Percentiles rank a stretch among this genome's conserved stretches.
Conservation (phyloP, 2,113 vertebrate species). For the Agapornis roseicollis region DNA sequence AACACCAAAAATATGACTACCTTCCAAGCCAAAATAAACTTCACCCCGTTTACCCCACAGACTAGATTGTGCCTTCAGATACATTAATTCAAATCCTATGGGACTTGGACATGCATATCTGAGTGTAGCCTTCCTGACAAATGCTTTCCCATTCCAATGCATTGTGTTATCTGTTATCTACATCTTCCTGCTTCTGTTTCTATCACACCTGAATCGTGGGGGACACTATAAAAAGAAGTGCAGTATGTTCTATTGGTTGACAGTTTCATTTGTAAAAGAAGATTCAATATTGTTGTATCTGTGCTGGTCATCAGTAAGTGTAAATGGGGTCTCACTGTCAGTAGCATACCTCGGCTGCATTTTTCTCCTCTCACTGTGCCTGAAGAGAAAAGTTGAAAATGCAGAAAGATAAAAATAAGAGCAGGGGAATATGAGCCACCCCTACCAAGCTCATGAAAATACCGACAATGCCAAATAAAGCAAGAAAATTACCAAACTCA, state of each 20-base stretch:
- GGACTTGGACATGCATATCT: background rate
- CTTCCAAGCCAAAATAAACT: background rate
- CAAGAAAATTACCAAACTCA: background rate
- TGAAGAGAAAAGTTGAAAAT: background rate
- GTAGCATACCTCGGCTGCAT: background rate
- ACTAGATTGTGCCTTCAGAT: background rate
- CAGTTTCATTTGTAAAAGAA: constrained; percentile 16
- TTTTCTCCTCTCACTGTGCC: background rate
- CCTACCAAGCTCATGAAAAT: background rate
- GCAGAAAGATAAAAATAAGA: background rate
- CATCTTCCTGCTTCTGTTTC: background rate
- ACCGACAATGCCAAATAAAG: background rate
- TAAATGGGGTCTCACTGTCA: background rate
- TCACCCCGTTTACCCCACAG: background rate
- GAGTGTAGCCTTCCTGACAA: background rate
- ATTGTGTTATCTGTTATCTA: background rate
- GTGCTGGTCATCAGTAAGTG: background rate
- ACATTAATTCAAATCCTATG: background rate
- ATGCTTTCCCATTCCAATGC: background rate
- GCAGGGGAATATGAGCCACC: background rate
- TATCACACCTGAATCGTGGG: background rate
- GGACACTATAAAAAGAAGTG: background rate
- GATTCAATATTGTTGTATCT: background rate
- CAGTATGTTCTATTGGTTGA: background rate
- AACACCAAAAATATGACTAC: background rate